phyloP scores from a whole-genome alignment of 2,797 vertebrate genomes.

The Tokudaia muenninki region DNA sequence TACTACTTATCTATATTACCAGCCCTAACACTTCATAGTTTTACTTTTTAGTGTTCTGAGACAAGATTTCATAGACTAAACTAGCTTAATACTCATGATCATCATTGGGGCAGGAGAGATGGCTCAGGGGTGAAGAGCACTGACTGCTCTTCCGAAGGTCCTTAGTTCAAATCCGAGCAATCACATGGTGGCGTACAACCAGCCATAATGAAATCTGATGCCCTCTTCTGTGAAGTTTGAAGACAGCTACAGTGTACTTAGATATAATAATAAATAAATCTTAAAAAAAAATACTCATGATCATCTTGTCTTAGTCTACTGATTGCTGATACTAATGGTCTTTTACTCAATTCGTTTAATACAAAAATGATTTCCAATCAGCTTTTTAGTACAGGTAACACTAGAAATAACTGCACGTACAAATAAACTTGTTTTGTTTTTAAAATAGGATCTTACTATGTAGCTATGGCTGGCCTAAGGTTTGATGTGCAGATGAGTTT shows the following conservation, averaged over 20 bases:
- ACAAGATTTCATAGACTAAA: not conserved
- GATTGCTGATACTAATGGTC: not conserved
- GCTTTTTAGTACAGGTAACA: slow-evolving; percentile 63
- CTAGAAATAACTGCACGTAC: slow-evolving; percentile 39
- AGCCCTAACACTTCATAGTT: not conserved
- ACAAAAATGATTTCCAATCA: slow-evolving; percentile 53
- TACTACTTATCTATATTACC: not conserved
- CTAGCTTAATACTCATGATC: not conserved
- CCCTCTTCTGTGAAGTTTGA: no score
- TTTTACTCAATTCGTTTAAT: slow-evolving; percentile 15
- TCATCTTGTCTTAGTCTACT: not conserved
- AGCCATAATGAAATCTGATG: no score
- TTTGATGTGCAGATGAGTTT: not conserved
- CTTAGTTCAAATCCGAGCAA: no score
- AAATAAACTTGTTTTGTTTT: slow-evolving; percentile 3
- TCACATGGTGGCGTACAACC: no score
- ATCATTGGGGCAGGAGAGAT: no score
- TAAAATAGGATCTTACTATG: not conserved
- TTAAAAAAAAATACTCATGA: not conserved
- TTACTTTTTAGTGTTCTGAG: not conserved
- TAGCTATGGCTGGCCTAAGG: not conserved
- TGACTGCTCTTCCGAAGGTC: no score
- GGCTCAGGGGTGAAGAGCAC: no score
- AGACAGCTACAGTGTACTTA: no score
- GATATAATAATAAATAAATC: no score